These are phyloP conservation scores for Sitta europaea DNA, from an alignment of 2,113 vertebrate genomes.

Conservation along the genomic window DNA sequence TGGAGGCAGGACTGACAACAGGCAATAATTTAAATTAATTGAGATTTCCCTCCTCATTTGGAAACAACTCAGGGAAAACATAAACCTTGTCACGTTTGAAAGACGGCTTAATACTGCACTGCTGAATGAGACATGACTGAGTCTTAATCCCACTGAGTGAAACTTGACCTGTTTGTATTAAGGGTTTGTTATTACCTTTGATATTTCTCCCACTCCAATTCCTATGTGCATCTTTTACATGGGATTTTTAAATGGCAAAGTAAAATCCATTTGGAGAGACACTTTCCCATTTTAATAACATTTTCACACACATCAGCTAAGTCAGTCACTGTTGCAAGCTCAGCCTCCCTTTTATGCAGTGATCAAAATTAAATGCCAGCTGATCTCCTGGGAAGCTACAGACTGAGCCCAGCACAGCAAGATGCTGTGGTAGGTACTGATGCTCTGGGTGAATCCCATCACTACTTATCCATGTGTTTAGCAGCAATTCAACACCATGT, in stretches of 20 bases:
- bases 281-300: slow-evolving; percentile 45
- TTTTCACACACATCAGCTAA: slow-evolving; percentile 13
- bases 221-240: slow-evolving; percentile 42
- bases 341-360: slow-evolving; percentile 11
- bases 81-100: slow-evolving; percentile 42
- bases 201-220: slow-evolving; percentile 34
- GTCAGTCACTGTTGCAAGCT: slow-evolving; percentile 13
- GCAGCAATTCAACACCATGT: not conserved
- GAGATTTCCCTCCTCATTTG: slow-evolving; percentile 4
- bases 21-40: slow-evolving; percentile 35
- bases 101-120: not conserved
- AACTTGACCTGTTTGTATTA: slow-evolving; percentile 36
- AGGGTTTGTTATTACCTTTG: slow-evolving; percentile 37
- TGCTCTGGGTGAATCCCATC: not conserved
- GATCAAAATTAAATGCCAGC: slow-evolving; percentile 53
- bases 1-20: slow-evolving; percentile 1
- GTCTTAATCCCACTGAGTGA: slow-evolving; percentile 21
- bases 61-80: slow-evolving; percentile 40
- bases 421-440: not conserved
- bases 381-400: slow-evolving; percentile 4
- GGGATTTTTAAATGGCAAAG: slow-evolving; percentile 23
- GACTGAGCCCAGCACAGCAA: not conserved
- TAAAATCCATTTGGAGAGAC: slow-evolving; percentile 40
- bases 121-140: slow-evolving; percentile 40
- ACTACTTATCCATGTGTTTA: not conserved